Evolutionary conservation across 1,140 invertebrate genomes (phyloP).

Genomic region (Cecropterus lyciades): DNA sequence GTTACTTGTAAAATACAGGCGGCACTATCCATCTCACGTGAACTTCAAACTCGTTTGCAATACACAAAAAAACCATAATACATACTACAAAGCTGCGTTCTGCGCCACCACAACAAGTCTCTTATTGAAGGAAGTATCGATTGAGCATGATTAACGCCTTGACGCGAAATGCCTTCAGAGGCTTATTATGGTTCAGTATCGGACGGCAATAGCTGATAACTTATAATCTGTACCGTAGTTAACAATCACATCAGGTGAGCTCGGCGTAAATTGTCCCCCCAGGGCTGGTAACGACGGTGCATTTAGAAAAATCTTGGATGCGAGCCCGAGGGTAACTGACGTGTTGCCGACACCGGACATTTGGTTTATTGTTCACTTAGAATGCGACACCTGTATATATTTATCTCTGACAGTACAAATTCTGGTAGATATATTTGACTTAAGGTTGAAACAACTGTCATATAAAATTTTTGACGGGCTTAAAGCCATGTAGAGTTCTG

Average conservation of each 20-base stretch:
- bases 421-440: too few relatives aligned
- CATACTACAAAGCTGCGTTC: too few relatives aligned
- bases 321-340: constrained; percentile 24
- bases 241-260: constrained; percentile 70
- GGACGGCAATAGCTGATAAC: constrained; percentile 67
- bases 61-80: too few relatives aligned
- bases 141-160: constrained; percentile 17
- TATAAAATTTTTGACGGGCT: too few relatives aligned
- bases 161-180: constrained; percentile 21
- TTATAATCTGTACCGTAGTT: constrained; percentile 74
- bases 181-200: constrained; percentile 46
- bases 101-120: too few relatives aligned
- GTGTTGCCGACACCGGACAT: constrained; percentile 17
- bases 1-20: too few relatives aligned
- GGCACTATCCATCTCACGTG: too few relatives aligned
- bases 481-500: too few relatives aligned
- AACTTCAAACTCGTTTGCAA: too few relatives aligned
- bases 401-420: too few relatives aligned
- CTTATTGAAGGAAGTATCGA: constrained; percentile 24
- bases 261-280: constrained; percentile 74
- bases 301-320: constrained; percentile 45
- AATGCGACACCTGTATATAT: too few relatives aligned
- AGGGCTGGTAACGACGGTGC: constrained; percentile 42
- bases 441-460: too few relatives aligned
- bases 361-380: constrained; percentile 1